These are phyloP conservation scores for Caloenas nicobarica DNA, from an alignment of 2,113 vertebrate genomes.

Conservation along the genomic window DNA sequence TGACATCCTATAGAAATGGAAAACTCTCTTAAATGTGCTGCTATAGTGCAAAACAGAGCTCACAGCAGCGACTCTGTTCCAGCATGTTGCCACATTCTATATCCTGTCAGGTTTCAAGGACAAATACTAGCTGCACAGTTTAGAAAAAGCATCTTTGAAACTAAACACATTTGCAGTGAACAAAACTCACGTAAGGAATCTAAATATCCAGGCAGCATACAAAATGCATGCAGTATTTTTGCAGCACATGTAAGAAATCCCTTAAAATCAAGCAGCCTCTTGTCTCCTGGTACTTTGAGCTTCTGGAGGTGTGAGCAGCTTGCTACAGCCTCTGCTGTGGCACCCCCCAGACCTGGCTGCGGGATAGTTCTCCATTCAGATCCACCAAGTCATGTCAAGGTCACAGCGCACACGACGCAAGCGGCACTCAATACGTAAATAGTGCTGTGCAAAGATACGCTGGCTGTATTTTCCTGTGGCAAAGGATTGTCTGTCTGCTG, in stretches of 20 bases:
- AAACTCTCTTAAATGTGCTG: background rate
- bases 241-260: background rate
- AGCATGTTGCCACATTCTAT: background rate
- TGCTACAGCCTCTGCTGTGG: background rate
- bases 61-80: background rate
- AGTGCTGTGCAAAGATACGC: rapidly evolving
- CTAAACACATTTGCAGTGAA: background rate
- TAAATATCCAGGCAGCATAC: background rate
- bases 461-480: background rate
- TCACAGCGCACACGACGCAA: background rate
- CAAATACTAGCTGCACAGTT: background rate
- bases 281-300: background rate
- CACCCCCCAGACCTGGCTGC: background rate
- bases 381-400: background rate
- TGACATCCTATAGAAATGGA: background rate
- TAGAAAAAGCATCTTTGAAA: background rate
- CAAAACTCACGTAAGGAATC: background rate
- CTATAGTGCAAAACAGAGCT: background rate
- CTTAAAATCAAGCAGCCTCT: background rate
- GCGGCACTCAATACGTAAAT: background rate
- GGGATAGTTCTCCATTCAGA: background rate
- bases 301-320: background rate
- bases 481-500: background rate
- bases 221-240: background rate
- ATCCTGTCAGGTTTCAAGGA: conserved; percentile 1